Conservation (phyloP, 2,113 vertebrate species). For the pig (Sus scrofa) region DNA sequence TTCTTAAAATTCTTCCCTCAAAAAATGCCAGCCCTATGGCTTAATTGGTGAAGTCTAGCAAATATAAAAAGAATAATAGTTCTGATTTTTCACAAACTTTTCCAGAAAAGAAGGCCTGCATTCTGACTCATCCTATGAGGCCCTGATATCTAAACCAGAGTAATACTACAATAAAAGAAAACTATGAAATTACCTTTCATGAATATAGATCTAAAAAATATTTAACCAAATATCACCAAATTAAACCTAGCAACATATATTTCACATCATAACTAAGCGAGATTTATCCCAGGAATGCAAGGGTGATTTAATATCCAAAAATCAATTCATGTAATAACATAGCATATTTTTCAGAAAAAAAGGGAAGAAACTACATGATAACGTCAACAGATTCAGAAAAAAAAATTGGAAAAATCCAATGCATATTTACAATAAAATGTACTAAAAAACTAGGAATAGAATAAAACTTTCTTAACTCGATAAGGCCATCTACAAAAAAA, state of each 20-base stretch:
- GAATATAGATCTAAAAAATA: neutral
- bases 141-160: neutral
- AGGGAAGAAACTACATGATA: neutral
- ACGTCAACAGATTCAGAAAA: neutral
- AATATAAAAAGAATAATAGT: neutral
- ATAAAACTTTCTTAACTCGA: neutral
- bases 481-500: neutral
- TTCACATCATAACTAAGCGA: neutral
- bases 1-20: neutral
- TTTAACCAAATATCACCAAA: conserved; percentile 4
- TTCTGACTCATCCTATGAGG: neutral
- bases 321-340: neutral
- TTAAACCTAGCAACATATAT: neutral
- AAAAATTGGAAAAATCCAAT: neutral
- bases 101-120: neutral
- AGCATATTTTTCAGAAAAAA: neutral
- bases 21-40: neutral
- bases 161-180: neutral
- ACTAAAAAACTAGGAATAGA: neutral
- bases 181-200: neutral
- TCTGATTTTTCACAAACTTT: neutral
- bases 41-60: no score
- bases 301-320: neutral
- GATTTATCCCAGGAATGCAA: neutral
- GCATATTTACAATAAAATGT: conserved; percentile 18